These are phyloP conservation scores for Crocidura indochinensis DNA, from an alignment of 2,797 vertebrate genomes.

Conservation along the genomic window DNA sequence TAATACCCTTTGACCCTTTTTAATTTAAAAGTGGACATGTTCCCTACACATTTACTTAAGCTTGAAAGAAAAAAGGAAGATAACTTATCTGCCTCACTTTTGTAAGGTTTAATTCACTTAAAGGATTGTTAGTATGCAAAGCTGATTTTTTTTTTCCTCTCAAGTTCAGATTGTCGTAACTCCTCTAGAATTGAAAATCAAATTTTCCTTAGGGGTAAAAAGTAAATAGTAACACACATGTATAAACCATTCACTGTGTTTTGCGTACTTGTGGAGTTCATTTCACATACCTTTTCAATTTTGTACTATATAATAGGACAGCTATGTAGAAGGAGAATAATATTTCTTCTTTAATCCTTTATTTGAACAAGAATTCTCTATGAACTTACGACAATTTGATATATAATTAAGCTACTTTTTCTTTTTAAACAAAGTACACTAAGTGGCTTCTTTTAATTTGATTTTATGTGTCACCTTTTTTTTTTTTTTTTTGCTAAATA, in stretches of 20 bases:
- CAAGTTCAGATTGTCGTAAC: constrained; percentile 26
- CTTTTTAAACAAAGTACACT: background rate
- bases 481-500: constrained; percentile 43
- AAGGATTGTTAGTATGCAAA: constrained; percentile 16
- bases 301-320: background rate
- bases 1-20: background rate
- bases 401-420: constrained; percentile 30
- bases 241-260: background rate
- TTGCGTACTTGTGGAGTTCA: background rate
- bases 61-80: background rate
- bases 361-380: background rate
- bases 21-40: background rate
- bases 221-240: background rate
- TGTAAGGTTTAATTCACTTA: background rate
- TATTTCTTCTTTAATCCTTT: constrained; percentile 7
- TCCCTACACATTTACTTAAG: constrained; percentile 17
- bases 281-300: background rate
- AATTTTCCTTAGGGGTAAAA: background rate
- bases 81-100: background rate
- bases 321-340: background rate
- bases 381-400: constrained; percentile 56
- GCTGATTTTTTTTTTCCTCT: background rate
- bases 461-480: constrained; percentile 49
- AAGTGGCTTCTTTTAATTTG: constrained; percentile 60
- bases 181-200: constrained; percentile 16